Conservation (phyloP, 2,797 vertebrate genomes). For the Thaleichthys pacificus region DNA sequence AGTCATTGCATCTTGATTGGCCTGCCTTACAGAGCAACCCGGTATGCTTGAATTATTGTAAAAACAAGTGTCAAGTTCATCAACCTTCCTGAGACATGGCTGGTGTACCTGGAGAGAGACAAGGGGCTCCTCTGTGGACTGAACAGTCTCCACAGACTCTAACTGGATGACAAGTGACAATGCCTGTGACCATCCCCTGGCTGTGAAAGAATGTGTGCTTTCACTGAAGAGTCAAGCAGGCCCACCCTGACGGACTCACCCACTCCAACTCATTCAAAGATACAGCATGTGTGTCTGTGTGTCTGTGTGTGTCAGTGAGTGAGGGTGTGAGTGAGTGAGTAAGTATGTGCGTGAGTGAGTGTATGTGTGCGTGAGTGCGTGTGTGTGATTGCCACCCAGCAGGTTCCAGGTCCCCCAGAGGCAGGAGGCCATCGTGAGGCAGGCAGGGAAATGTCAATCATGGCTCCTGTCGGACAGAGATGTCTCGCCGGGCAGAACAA, state of each 20-base stretch:
- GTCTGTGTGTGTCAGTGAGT: slow-evolving; percentile 3
- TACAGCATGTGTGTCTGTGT: slow-evolving; percentile 16
- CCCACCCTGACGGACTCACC: slow-evolving; percentile 14
- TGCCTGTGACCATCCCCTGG: slow-evolving; percentile 20
- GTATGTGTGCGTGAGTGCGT: slow-evolving; percentile 3
- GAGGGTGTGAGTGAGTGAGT: slow-evolving; percentile 11
- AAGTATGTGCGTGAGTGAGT: slow-evolving; percentile 16
- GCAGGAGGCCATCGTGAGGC: slow-evolving; percentile 45
- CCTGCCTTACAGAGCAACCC: not conserved
- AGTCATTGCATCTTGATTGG: not conserved
- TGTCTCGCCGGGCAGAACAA: slow-evolving; percentile 72
- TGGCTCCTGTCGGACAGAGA: slow-evolving; percentile 59
- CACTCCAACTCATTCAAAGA: slow-evolving; percentile 37
- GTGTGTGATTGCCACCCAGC: slow-evolving; percentile 32
- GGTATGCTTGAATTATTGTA: not conserved
- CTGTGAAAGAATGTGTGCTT: slow-evolving; percentile 45
- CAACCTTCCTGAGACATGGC: not conserved
- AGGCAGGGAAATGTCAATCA: slow-evolving; percentile 65
- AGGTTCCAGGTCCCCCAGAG: slow-evolving; percentile 24
- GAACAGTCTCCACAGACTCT: slow-evolving; percentile 5
- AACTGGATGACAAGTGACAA: slow-evolving; percentile 25
- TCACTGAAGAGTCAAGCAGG: slow-evolving; percentile 33
- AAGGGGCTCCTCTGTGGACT: not conserved
- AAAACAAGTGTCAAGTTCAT: not conserved
- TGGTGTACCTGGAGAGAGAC: not conserved